A percentile compares a stretch with the other conserved stretches of the same genome.
Conservation (phyloP, 2,888 invertebrate species). For the Mimachlamys varia region DNA sequence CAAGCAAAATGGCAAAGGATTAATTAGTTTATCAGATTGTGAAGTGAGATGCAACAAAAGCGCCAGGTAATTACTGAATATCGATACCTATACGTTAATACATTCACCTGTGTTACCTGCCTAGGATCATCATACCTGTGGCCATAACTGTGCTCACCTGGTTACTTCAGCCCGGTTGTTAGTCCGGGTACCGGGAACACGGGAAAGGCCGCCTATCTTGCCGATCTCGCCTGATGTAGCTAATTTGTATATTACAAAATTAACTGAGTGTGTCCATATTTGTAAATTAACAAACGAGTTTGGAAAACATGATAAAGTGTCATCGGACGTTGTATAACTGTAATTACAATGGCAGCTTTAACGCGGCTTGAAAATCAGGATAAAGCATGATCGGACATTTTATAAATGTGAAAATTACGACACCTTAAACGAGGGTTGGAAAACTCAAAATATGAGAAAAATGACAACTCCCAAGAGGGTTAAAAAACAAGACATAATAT, state of each 20-base stretch:
- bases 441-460: too few species aligned
- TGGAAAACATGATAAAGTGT: not conserved
- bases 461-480: too few species aligned
- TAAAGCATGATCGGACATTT: not conserved
- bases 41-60: conserved; percentile 36
- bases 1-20: conserved; percentile 36
- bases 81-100: not conserved
- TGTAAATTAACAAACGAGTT: conserved; percentile 11
- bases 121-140: not conserved
- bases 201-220: not conserved
- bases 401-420: too few species aligned
- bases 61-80: conserved; percentile 31
- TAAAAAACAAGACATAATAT: too few species aligned
- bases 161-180: not conserved
- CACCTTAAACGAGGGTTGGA: too few species aligned
- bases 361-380: not conserved
- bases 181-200: not conserved
- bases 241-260: not conserved
- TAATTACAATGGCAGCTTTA: not conserved
- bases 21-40: conserved; percentile 36
- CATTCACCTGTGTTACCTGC: not conserved
- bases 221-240: conserved; percentile 6
- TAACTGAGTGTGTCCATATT: conserved; percentile 18
- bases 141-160: not conserved
- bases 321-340: not conserved